Evolutionary conservation across 2,113 vertebrate species (phyloP).

Genomic region (Ginglymostoma cirratum): DNA sequence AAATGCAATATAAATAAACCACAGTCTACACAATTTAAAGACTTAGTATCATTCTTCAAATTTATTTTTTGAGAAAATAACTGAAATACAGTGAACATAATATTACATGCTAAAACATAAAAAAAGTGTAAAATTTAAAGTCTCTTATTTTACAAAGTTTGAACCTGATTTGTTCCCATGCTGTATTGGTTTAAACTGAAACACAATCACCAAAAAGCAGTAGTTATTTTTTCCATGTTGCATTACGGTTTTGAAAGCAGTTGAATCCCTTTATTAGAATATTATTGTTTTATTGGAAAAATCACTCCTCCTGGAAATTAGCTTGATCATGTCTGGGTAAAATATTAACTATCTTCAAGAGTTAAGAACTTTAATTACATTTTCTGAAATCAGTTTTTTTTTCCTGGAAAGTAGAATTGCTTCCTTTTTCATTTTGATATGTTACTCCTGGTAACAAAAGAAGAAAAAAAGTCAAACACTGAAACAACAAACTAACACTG

Average conservation of each 20-base stretch:
- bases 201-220: neutral
- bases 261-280: conserved; percentile 20
- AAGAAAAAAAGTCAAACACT: neutral
- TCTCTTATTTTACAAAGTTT: conserved; percentile 19
- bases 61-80: conserved; percentile 13
- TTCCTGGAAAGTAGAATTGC: neutral
- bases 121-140: conserved; percentile 29
- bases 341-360: conserved; percentile 2
- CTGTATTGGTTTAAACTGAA: neutral
- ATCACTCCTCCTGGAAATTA: neutral
- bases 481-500: neutral
- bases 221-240: neutral
- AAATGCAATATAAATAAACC: neutral
- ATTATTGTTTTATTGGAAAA: neutral
- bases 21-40: neutral
- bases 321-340: neutral
- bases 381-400: neutral
- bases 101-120: conserved; percentile 11
- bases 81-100: neutral
- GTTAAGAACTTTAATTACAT: neutral
- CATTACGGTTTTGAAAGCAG: neutral
- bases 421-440: neutral
- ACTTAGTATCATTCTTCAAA: neutral
- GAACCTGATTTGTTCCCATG: neutral
- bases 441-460: neutral